Percentiles rank a stretch among this genome's conserved stretches.
Evolutionary conservation across 2,888 invertebrate species (phyloP).

Genomic region (Gibbula magus): DNA sequence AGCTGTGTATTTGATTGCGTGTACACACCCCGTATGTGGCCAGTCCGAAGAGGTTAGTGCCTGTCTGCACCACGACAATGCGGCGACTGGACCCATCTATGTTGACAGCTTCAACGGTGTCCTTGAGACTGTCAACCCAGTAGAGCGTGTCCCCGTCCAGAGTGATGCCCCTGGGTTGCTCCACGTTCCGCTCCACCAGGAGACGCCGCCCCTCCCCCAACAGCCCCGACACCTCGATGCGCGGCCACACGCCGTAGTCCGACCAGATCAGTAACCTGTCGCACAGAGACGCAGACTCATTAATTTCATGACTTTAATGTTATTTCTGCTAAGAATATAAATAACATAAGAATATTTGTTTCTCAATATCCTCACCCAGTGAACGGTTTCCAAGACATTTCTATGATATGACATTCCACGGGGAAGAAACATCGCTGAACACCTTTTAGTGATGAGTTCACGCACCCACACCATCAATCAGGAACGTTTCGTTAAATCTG

Average conservation of each 20-base stretch:
- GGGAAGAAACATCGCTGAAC: too few species aligned
- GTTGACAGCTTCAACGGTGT: slow-evolving; percentile 86
- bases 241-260: slow-evolving; percentile 64
- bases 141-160: slow-evolving; percentile 88
- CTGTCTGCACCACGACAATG: slow-evolving; percentile 55
- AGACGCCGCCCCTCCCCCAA: slow-evolving; percentile 60
- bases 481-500: too few species aligned
- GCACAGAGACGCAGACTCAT: not conserved
- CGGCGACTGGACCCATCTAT: slow-evolving; percentile 84
- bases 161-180: slow-evolving; percentile 80
- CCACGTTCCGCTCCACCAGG: slow-evolving; percentile 53
- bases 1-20: too few species aligned
- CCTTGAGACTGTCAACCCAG: slow-evolving; percentile 90
- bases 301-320: too few species aligned
- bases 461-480: too few species aligned
- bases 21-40: slow-evolving; percentile 61
- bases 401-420: too few species aligned
- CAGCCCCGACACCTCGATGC: slow-evolving; percentile 66
- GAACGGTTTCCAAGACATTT: too few species aligned
- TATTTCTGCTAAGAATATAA: too few species aligned
- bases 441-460: too few species aligned
- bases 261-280: slow-evolving; percentile 69
- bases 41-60: slow-evolving; percentile 62
- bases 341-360: too few species aligned
- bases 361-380: too few species aligned